These are phyloP conservation scores for Sminthurinus signatus DNA, from an alignment of 1,140 invertebrate genomes.

Conservation along the genomic window DNA sequence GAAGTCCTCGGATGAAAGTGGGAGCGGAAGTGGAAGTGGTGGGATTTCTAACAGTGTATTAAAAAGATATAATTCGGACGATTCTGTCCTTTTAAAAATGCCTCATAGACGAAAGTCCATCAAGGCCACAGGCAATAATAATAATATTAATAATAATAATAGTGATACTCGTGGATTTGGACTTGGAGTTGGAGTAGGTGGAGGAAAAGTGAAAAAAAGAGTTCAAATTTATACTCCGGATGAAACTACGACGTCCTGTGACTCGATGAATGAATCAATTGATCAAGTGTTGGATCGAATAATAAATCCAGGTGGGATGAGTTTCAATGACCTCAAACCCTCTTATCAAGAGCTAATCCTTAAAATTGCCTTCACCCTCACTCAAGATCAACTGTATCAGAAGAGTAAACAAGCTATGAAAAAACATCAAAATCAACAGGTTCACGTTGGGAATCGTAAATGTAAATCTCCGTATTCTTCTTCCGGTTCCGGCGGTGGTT, in stretches of 20 bases:
- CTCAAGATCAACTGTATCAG: conserved; percentile 82
- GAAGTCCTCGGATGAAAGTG: conserved; percentile 4
- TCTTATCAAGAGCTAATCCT: conserved; percentile 82
- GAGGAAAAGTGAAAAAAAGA: conserved; percentile 29
- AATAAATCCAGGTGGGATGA: conserved; percentile 83
- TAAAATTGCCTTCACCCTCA: conserved; percentile 75
- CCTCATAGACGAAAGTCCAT: conserved; percentile 29
- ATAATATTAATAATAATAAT: background rate
- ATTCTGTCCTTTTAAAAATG: conserved; percentile 34
- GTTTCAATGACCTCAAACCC: conserved; percentile 82
- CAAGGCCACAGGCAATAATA: conserved; percentile 35
- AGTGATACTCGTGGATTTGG: too few species aligned
- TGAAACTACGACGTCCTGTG: conserved; percentile 16
- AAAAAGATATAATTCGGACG: conserved; percentile 39
- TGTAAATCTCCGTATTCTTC: background rate
- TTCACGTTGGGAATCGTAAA: background rate
- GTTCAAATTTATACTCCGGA: conserved; percentile 39
- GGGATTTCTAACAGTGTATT: conserved; percentile 12
- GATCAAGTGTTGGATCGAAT: conserved; percentile 81
- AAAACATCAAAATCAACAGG: conserved; percentile 56
- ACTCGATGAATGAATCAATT: conserved; percentile 47
- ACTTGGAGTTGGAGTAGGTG: too few species aligned
- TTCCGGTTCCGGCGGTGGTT: too few species aligned
- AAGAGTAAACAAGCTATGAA: conserved; percentile 82
- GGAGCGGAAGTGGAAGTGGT: too few species aligned